These are phyloP conservation scores for Chrysochloris asiatica DNA, from an alignment of 2,113 vertebrate species.

Conservation along the genomic window DNA sequence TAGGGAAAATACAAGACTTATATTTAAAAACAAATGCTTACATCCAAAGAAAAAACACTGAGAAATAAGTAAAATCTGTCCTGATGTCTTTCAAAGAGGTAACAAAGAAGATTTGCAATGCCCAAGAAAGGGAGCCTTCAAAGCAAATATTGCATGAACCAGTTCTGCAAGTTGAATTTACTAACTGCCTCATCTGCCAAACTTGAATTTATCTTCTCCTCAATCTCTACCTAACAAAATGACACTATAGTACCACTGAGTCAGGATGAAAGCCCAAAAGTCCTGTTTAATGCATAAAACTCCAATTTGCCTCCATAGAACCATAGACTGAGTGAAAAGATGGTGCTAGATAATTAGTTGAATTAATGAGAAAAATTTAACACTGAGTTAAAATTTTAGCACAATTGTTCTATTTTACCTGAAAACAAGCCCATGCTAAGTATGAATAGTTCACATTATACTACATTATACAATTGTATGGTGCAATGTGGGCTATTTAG, in stretches of 20 bases:
- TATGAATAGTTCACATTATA: too few relatives aligned
- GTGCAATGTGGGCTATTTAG: too few relatives aligned
- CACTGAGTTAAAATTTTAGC: too few relatives aligned
- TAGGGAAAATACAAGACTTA: background rate
- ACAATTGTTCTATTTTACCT: too few relatives aligned
- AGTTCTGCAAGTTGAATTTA: background rate
- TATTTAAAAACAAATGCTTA: conserved; percentile 31
- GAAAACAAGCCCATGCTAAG: too few relatives aligned
- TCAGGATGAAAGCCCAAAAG: background rate
- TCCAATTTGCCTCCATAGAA: too few relatives aligned
- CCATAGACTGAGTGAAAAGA: too few relatives aligned
- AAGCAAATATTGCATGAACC: background rate
- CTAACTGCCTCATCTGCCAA: background rate
- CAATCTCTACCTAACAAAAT: background rate
- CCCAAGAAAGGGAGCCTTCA: background rate
- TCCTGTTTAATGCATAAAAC: too few relatives aligned
- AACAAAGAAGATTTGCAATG: background rate
- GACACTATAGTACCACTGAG: background rate
- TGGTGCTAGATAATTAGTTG: too few relatives aligned
- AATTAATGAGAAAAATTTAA: too few relatives aligned
- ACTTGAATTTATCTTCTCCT: background rate
- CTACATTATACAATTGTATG: too few relatives aligned
- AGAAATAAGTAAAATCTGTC: background rate
- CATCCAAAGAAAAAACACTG: background rate
- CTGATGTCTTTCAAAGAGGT: background rate